Base-by-base conservation (phyloP, 2,888 invertebrate genomes). In the Reticulitermes lucifugus region DNA sequence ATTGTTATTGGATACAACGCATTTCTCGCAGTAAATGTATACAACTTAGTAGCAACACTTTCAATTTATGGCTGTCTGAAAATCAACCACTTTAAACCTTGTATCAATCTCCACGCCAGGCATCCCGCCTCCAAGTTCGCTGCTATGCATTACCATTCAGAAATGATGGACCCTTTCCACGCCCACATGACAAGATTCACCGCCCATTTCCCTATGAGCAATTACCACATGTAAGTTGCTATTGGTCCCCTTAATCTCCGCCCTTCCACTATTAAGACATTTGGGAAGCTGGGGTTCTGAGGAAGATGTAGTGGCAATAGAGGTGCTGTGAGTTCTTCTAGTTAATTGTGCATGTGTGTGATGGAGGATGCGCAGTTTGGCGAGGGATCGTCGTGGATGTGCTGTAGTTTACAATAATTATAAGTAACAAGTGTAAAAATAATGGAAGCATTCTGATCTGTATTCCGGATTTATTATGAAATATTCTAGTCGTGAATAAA, bases 191-290 rank as follows among this genome's bases (percentile, higher is more conserved):
- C 41, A 77, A 9, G 43, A 41, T 41, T 46, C 41, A 59, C 60
- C 41, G 35, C 59, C 80, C 80, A 80, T 41, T 80, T 60, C 22
- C 80, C 35, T n/a, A 55, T 29, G 35, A 41, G 35, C 80, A 60
- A 80, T 60, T n/a, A 21, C 41, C 41, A 41, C 41, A 43, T 46
- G n/a, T 22, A 46, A n/a, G 41, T 7, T 25, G 0, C 60, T 35
- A 80, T 80, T 80, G 80, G 80, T 80, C 60, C 21, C 29, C 51
- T 10, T 51, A 60, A 80, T 29, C 60, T 35, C 60, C 59, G 35
- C 80, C 51, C 60, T 80, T 22, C 21, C n/a, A n/a, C 25, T 80
- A 80, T 80, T 80, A 60, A 80, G 80, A 80, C 41, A 60, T 80
- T 73, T 41, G 22, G 29, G 73, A 35, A 35, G 73, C 41, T 35